These are phyloP conservation scores for Pao palembangensis DNA, from an alignment of 2,113 vertebrate genomes.

Conservation along the genomic window DNA sequence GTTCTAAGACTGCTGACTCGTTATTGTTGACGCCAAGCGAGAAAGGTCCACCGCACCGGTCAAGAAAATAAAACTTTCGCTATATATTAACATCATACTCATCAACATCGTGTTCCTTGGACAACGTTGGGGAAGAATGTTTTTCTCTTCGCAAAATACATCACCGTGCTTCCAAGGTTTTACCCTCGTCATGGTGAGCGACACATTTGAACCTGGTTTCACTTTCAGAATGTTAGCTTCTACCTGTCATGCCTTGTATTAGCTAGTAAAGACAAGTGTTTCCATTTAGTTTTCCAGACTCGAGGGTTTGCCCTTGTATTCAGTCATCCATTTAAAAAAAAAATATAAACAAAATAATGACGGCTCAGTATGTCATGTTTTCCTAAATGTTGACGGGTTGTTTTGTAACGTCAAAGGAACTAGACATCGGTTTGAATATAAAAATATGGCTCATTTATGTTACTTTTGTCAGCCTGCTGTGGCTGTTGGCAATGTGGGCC, in stretches of 20 bases:
- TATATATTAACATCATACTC: neutral
- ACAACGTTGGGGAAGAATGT: slow-evolving; percentile 69
- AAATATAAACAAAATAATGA: too few species aligned
- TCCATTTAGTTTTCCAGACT: neutral
- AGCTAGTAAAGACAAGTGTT: neutral
- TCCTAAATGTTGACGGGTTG: too few species aligned
- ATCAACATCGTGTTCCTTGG: neutral
- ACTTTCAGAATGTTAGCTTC: neutral
- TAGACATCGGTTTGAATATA: neutral
- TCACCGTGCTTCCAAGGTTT: slow-evolving; percentile 73
- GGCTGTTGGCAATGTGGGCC: slow-evolving; percentile 94
- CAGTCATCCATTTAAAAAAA: neutral
- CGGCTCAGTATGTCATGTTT: too few species aligned
- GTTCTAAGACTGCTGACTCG: slow-evolving; percentile 1
- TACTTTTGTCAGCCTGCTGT: slow-evolving; percentile 83
- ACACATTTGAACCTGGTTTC: slow-evolving; percentile 3
- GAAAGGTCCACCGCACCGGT: slow-evolving; percentile 9
- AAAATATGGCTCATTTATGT: neutral
- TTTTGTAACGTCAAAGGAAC: too few species aligned
- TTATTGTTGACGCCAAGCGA: slow-evolving; percentile 15
- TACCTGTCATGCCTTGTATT: neutral
- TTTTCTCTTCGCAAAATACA: slow-evolving; percentile 70
- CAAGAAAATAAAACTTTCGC: slow-evolving; percentile 23
- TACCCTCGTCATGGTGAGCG: slow-evolving; percentile 86
- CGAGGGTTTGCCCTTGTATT: too few species aligned